Conservation (phyloP, 2,113 vertebrate genomes). For the Mungos mungo region DNA sequence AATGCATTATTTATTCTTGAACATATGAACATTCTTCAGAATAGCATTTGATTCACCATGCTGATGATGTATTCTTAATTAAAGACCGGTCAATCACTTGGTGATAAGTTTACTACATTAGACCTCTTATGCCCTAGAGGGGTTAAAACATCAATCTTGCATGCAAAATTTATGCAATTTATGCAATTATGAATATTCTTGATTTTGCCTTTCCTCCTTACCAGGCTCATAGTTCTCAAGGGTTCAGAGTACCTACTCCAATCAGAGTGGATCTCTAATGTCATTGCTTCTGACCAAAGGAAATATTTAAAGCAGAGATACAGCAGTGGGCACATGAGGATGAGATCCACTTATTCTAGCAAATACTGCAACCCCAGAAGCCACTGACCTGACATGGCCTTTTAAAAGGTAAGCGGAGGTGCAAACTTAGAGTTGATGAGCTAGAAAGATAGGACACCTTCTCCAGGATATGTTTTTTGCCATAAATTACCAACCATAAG, state of each 20-base stretch:
- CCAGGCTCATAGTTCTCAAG: background rate
- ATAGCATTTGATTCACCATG: background rate
- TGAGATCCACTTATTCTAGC: background rate
- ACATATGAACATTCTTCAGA: background rate
- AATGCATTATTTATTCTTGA: background rate
- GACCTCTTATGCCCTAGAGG: background rate
- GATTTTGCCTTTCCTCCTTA: background rate
- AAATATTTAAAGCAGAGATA: background rate
- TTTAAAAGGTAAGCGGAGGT: background rate
- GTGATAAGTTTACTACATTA: background rate
- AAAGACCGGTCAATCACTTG: background rate
- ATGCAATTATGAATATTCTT: background rate
- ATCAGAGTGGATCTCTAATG: background rate
- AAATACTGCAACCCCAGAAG: background rate
- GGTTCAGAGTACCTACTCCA: background rate
- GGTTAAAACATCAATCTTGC: background rate
- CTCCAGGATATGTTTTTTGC: background rate
- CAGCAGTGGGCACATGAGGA: background rate
- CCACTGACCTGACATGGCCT: background rate
- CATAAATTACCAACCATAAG: background rate
- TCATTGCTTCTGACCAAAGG: background rate
- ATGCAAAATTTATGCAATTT: background rate
- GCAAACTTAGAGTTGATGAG: background rate
- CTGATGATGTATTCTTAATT: background rate
- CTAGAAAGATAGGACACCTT: too few relatives aligned